Conservation (phyloP, 2,888 invertebrate species). For the Branchipolynoe longqiensis region DNA sequence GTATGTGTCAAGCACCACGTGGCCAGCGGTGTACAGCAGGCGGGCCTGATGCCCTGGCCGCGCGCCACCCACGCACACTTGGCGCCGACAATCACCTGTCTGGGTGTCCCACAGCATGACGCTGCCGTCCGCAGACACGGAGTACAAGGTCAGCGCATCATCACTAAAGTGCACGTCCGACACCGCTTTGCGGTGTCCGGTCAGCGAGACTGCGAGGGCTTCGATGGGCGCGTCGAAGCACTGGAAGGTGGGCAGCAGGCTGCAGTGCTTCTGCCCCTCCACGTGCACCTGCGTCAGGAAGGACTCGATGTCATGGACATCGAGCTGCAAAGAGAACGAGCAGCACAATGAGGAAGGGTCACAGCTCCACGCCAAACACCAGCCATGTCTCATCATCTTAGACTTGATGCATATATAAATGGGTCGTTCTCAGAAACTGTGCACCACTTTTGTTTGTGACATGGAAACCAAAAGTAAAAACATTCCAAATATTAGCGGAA, state of each 20-base stretch:
- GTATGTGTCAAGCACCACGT: conserved; percentile 67
- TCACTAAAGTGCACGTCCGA: conserved; percentile 67
- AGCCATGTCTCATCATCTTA: too few relatives aligned
- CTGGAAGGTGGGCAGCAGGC: conserved; percentile 68
- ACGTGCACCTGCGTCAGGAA: conserved; percentile 92
- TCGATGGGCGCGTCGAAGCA: conserved; percentile 69
- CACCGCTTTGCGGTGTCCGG: conserved; percentile 68
- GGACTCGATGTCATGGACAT: conserved; percentile 87
- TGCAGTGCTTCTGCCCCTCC: conserved; percentile 88
- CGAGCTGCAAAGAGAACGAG: neutral
- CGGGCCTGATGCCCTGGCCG: conserved; percentile 26
- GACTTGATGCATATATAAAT: too few relatives aligned
- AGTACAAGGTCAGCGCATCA: conserved; percentile 64
- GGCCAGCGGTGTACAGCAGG: conserved; percentile 60
- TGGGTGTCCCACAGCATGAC: conserved; percentile 68
- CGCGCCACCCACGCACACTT: conserved; percentile 60
- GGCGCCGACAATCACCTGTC: conserved; percentile 65
- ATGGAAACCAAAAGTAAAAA: neutral
- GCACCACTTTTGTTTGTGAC: neutral
- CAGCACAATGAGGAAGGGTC: neutral
- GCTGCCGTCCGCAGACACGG: conserved; percentile 66
- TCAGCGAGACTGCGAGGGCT: conserved; percentile 67
- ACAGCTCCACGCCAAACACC: too few relatives aligned
- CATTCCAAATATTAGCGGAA: neutral
- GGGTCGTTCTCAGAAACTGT: too few relatives aligned